These are phyloP conservation scores for Archaeoteleia sp. DNA, from an alignment of 2,888 invertebrate genomes.

Conservation along the genomic window DNA sequence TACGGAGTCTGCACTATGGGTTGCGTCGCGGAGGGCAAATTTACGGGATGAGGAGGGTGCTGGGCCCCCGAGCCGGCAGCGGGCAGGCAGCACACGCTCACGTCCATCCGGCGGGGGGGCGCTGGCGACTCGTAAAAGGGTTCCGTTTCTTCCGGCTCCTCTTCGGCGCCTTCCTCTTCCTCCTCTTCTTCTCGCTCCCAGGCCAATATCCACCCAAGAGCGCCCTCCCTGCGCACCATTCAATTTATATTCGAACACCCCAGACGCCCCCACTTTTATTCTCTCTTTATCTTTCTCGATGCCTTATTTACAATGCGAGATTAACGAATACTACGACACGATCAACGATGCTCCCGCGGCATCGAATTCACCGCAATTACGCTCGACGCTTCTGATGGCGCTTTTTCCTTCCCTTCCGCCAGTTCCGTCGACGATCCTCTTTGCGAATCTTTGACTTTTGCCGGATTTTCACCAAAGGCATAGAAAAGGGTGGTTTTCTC, in stretches of 20 bases:
- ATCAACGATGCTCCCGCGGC: too few relatives aligned
- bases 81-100: conserved; percentile 73
- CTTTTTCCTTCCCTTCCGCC: background rate
- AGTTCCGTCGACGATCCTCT: too few relatives aligned
- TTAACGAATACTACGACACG: too few relatives aligned
- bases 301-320: too few relatives aligned
- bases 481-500: too few relatives aligned
- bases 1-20: conserved; percentile 64
- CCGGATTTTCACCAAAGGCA: too few relatives aligned
- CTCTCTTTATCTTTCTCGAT: conserved; percentile 10
- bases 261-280: conserved; percentile 34
- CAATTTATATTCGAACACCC: conserved; percentile 60
- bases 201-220: conserved; percentile 67
- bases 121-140: conserved; percentile 71
- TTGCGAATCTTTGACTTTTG: too few relatives aligned
- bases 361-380: too few relatives aligned
- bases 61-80: conserved; percentile 72
- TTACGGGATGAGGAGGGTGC: conserved; percentile 65
- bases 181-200: conserved; percentile 64
- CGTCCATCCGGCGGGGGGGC: conserved; percentile 70
- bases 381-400: background rate
- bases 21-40: conserved; percentile 64
- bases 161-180: conserved; percentile 56
- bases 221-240: conserved; percentile 71
- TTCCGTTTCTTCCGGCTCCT: conserved; percentile 49